Evolutionary conservation across 2,797 vertebrate species (phyloP).

Genomic region (Apogon talboti): DNA sequence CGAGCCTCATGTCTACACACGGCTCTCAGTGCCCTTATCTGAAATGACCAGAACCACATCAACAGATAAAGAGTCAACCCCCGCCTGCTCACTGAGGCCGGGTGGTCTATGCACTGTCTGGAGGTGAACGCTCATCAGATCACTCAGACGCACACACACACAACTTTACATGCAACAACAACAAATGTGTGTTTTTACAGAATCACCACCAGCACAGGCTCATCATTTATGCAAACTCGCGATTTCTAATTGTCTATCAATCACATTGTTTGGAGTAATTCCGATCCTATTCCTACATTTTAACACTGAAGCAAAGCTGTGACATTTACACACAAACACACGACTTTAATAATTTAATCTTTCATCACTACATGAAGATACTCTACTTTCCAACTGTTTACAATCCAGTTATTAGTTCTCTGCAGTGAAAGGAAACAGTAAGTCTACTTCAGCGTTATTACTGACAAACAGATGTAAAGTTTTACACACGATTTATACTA

Average conservation of each 20-base stretch:
- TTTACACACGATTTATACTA: too few relatives aligned
- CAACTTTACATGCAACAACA: slow-evolving; percentile 12
- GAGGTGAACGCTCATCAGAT: slow-evolving; percentile 5
- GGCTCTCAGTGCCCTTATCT: slow-evolving; percentile 76
- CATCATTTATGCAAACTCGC: slow-evolving; percentile 15
- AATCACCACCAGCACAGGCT: slow-evolving; percentile 3
- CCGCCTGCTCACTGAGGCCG: slow-evolving; percentile 41
- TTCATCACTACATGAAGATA: too few relatives aligned
- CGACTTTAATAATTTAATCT: neutral
- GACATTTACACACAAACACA: slow-evolving; percentile 28
- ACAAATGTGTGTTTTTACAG: neutral
- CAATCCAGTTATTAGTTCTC: too few relatives aligned
- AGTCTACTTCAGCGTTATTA: too few relatives aligned
- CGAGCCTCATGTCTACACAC: slow-evolving; percentile 75
- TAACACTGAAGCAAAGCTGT: slow-evolving; percentile 23
- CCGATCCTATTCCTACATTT: slow-evolving; percentile 30
- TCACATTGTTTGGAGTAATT: slow-evolving; percentile 54
- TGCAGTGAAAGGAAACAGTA: too few relatives aligned
- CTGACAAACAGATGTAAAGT: too few relatives aligned
- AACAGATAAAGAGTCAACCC: slow-evolving; percentile 71
- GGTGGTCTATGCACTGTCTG: slow-evolving; percentile 31
- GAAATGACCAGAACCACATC: slow-evolving; percentile 78
- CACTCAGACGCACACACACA: slow-evolving; percentile 3
- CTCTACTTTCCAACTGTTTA: too few relatives aligned
- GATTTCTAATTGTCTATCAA: slow-evolving; percentile 13